Base-by-base conservation (phyloP, 1,140 invertebrate genomes). In the Triops cancriformis region DNA sequence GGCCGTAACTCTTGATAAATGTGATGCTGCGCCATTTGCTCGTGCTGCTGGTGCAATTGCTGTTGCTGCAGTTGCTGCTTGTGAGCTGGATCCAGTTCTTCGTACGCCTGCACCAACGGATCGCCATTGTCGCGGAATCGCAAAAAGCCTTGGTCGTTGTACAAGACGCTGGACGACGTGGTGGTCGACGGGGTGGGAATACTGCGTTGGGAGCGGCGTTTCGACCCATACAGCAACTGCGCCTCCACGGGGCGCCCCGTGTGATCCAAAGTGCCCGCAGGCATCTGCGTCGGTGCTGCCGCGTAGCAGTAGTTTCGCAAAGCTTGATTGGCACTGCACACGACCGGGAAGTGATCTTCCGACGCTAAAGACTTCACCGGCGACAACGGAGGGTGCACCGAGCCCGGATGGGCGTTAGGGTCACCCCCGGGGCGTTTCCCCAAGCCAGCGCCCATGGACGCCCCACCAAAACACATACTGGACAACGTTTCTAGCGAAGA, bases 81-180 rank as follows among this genome's bases (percentile, higher is more conserved):
- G 14, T 64, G 51, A 64, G 10, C 51, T 1, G 41, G 77, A 37
- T 78, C 77, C n/a, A 78, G 28, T n/a, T 78, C 77, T 28, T 78
- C 77, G 28, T 78, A 78, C n/a, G 77, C 14, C n/a, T 78, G 77
- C 51, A 74, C 77, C 27, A 26, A 27, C 11, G 77, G 64, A 28
- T 42, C n/a, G 18, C 77, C 77, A 23, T 64, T 64, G n/a, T 78
- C 72, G 1, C 75, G 41, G 64, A 76, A 76, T 75, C 93, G 87
- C 1, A 94, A 90, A 82, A 94, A 94, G 1, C 93, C 93, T 80
- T 93, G 91, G 81, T 95, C 93, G 79, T 92, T 92, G 6, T 94
- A 92, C 72, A 94, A 85, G 92, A 94, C 94, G 77, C 87, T 90
- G n/a, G 85, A 85, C 26, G 81, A 81, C n/a, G 80, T 79, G 26